A percentile compares a stretch with the other conserved stretches of the same genome.
These are phyloP conservation scores for Digitonthophagus gazella DNA, from an alignment of 2,888 invertebrate species.

Conservation along the genomic window DNA sequence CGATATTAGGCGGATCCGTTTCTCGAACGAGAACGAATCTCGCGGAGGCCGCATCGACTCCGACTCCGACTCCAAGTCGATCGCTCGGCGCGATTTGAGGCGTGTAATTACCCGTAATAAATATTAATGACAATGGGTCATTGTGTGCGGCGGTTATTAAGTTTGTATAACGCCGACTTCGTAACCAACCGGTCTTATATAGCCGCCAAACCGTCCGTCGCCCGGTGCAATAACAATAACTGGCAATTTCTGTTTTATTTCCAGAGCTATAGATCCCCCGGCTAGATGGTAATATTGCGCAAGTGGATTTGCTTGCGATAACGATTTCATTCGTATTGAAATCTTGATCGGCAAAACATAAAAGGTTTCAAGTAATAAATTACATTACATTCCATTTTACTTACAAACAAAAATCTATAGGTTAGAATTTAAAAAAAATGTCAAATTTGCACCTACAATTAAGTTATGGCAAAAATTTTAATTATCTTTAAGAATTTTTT, in stretches of 20 bases:
- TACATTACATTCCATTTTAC: neutral
- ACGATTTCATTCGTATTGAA: neutral
- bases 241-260: neutral
- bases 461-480: no score
- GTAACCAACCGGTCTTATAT: no score
- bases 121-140: slow-evolving; percentile 17
- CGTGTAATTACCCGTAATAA: slow-evolving; percentile 16
- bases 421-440: no score
- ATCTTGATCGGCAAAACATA: neutral
- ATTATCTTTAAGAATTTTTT: no score
- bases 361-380: neutral
- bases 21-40: no score
- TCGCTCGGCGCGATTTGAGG: slow-evolving; percentile 2
- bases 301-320: neutral
- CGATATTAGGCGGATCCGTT: neutral
- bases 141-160: slow-evolving; percentile 4
- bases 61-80: neutral
- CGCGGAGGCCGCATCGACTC: neutral
- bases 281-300: neutral
- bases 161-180: neutral
- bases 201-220: neutral
- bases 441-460: no score
- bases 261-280: neutral
- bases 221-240: neutral
- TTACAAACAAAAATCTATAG: no score